phyloP scores from a whole-genome alignment of 1,140 invertebrate species.

The fruit fly (Drosophila melanogaster) region Release_6_plus_ISO1_MT NT_033779.5:11624501-11625000 shows the following conservation, averaged over 20 bases:
- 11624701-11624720: conserved; percentile 50
- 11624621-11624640: conserved; percentile 5
- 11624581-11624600: conserved; percentile 46
- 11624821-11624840: conserved; percentile 12
- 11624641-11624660: conserved; percentile 9
- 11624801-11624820: neutral
- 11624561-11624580: conserved; percentile 66
- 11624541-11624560: conserved; percentile 83
- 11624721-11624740: conserved; percentile 56
- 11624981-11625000: neutral
- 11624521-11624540: conserved; percentile 50
- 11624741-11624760: conserved; percentile 8
- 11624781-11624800: conserved; percentile 19
- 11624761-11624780: conserved; percentile 13
- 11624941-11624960: too few relatives aligned
- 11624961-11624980: too few relatives aligned
- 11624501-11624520: conserved; percentile 80
- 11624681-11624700: conserved; percentile 34
- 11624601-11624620: conserved; percentile 10
- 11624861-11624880: neutral
- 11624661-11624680: conserved; percentile 32
- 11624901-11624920: too few relatives aligned
- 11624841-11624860: neutral
- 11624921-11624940: too few relatives aligned
- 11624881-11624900: too few relatives aligned